Conservation (phyloP, 2,797 vertebrate genomes). For the Macrochelys suwanniensis region DNA sequence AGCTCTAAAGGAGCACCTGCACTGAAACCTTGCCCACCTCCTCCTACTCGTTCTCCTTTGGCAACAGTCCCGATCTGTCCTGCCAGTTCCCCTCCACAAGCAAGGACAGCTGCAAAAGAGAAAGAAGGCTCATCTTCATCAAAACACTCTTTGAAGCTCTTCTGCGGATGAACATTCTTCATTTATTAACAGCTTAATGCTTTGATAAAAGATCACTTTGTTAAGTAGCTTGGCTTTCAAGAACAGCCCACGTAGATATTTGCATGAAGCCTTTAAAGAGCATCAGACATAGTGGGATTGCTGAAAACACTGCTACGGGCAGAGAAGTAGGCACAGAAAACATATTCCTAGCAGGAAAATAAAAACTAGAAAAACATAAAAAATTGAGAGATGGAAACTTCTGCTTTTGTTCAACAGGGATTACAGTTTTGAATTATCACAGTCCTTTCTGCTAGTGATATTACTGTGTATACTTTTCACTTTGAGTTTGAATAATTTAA, state of each 20-base stretch:
- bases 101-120: conserved; percentile 70
- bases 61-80: conserved; percentile 46
- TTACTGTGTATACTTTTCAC: not conserved
- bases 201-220: conserved; percentile 78
- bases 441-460: not conserved
- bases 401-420: conserved; percentile 8
- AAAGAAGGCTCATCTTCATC: conserved; percentile 75
- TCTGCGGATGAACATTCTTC: conserved; percentile 72
- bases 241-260: conserved; percentile 47
- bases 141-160: conserved; percentile 77
- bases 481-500: not conserved
- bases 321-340: conserved; percentile 42
- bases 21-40: conserved; percentile 53
- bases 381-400: not conserved
- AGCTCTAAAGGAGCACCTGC: conserved; percentile 71
- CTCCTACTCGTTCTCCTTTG: conserved; percentile 49
- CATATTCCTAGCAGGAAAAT: conserved; percentile 8
- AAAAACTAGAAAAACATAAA: conserved; percentile 50
- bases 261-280: conserved; percentile 52
- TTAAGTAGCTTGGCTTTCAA: conserved; percentile 61
- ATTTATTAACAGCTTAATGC: conserved; percentile 76
- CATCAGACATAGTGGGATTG: not conserved
- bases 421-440: conserved; percentile 41
- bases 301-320: conserved; percentile 45
- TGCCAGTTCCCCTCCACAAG: conserved; percentile 44